Evolutionary conservation across 2,888 invertebrate species (phyloP), one percentile per base, ranked within the genome.

Genomic region (Microctonus hyperodae): DNA sequence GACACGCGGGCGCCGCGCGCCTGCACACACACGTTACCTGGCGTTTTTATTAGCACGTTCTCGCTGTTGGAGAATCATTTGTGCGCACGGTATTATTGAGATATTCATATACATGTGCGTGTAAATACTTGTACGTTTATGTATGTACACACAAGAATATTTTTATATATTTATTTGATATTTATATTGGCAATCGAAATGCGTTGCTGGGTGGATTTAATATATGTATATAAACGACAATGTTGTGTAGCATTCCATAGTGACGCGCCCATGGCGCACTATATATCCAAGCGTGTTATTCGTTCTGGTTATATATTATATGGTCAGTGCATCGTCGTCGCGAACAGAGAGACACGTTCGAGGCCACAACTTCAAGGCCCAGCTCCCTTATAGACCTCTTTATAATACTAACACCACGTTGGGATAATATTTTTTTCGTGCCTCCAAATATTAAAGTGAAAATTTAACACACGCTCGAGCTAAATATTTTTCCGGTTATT

Each of bases 1-100:
- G 53, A 60, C 65, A 61, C 61, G 44, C 48, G 61, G n/a, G 61
- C 63, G 58, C 63, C 63, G 20, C 53, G 37, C 51, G 37, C 37
- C 51, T 53, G 37, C 63, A 61, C 57, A 61, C 28, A 28, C 28
- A 28, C 53, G 59, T 63, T 64, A 67, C 59, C 63, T 63, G 67
- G 44, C 58, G 63, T 64, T 67, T 67, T 67, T 67, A 67, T 67
- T 67, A 63, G 63, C 67, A 59, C 67, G 53, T 67, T 67, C 44
- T 51, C 53, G 35, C 25, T 62, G 16, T 37, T 9, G 13, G 33
- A 9, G 23, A 58, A 23, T 31, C 9, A 48, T 28, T 25, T 56
- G 37, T 50, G 31, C 20, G 60, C 16, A 57, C 55, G 67, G 48
- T 48, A 55, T 56, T 66, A 23, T 22, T 50, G 50, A 33, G 40